phyloP scores from a whole-genome alignment of 2,888 invertebrate species.

The Acanthoscelides obtectus region DNA sequence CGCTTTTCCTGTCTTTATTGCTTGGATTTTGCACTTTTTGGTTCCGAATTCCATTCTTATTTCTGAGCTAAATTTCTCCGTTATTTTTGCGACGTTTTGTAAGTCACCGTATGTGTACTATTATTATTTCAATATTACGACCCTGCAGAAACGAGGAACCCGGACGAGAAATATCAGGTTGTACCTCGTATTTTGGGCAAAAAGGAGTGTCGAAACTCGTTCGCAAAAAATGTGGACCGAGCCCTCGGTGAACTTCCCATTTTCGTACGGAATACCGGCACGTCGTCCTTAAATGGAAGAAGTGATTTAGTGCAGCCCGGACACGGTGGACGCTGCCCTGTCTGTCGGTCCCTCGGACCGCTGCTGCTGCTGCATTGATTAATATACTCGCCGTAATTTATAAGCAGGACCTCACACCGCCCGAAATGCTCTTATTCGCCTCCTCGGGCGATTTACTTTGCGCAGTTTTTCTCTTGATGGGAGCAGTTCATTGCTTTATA shows the following conservation, averaged over 20 bases:
- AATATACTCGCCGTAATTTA: conserved; percentile 27
- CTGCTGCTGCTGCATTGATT: conserved; percentile 18
- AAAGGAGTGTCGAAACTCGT: conserved; percentile 12
- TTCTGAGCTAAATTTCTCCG: no score
- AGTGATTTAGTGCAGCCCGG: conserved; percentile 26
- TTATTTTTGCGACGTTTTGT: no score
- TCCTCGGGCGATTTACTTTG: not conserved
- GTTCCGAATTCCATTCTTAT: no score
- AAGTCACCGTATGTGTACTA: no score
- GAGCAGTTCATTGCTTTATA: not conserved
- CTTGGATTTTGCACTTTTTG: no score
- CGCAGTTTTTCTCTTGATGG: not conserved
- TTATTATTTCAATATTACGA: no score
- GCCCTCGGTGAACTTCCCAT: conserved; percentile 16
- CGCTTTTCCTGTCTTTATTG: no score
- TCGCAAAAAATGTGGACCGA: conserved; percentile 22
- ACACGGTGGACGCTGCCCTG: conserved; percentile 3
- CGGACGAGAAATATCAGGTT: no score
- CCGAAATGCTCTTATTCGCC: not conserved
- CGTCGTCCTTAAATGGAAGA: conserved; percentile 26
- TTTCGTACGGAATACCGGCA: conserved; percentile 20
- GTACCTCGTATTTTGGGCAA: not conserved
- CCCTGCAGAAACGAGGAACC: no score
- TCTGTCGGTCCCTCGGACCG: no score
- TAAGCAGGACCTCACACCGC: conserved; percentile 30